Evolutionary conservation across 2,113 vertebrate genomes (phyloP).

Genomic region (Lanius ludovicianus): DNA sequence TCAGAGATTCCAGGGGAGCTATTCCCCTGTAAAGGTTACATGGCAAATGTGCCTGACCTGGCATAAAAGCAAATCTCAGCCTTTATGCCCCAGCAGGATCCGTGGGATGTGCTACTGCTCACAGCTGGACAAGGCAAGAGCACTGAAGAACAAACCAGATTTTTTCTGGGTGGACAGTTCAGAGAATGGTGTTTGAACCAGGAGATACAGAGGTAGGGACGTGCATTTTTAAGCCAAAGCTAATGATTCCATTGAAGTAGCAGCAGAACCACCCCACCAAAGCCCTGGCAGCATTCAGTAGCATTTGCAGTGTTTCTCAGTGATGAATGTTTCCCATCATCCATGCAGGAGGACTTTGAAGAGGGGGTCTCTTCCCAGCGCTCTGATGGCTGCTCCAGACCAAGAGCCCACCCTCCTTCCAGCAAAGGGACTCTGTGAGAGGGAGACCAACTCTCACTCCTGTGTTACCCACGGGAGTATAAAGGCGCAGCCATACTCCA

Average conservation of each 20-base stretch:
- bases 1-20: not conserved
- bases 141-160: fast-evolving
- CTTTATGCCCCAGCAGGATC: not conserved
- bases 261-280: not conserved
- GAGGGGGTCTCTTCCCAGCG: not conserved
- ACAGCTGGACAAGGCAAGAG: not conserved
- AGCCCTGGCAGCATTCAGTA: not conserved
- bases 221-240: not conserved
- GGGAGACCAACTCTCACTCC: not conserved
- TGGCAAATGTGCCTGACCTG: not conserved
- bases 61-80: not conserved
- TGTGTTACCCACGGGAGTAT: not conserved
- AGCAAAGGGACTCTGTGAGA: not conserved
- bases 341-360: not conserved
- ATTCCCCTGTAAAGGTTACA: conserved; percentile 1
- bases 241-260: not conserved
- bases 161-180: not conserved
- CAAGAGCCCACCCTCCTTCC: not conserved
- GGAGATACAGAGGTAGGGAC: not conserved
- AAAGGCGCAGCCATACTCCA: not conserved
- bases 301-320: not conserved
- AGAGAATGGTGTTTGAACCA: not conserved
- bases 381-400: not conserved
- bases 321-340: not conserved
- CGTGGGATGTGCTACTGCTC: not conserved